These are phyloP conservation scores for Caerostris extrusa DNA, from an alignment of 1,140 invertebrate species.

Conservation along the genomic window DNA sequence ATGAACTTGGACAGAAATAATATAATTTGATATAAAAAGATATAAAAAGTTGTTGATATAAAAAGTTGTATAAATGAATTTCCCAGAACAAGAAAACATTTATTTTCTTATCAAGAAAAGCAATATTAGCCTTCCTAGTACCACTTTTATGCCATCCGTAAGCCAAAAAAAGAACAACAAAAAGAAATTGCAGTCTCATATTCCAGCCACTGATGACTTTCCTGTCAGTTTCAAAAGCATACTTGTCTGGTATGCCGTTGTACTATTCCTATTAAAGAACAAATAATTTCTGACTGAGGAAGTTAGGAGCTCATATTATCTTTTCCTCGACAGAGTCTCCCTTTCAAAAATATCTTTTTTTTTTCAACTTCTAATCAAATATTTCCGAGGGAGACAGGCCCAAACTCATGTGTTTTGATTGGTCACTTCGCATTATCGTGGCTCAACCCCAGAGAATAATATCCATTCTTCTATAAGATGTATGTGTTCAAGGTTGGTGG, in stretches of 20 bases:
- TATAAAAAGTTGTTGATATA: too few relatives aligned
- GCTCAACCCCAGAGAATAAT: background rate
- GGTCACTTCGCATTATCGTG: background rate
- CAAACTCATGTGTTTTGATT: slow-evolving; percentile 13
- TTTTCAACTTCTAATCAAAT: slow-evolving; percentile 3
- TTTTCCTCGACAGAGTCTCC: background rate
- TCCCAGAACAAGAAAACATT: background rate
- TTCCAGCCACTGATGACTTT: background rate
- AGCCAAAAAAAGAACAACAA: background rate
- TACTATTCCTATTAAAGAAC: background rate
- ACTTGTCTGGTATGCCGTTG: background rate
- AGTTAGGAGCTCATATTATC: background rate
- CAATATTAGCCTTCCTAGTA: background rate
- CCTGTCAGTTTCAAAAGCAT: background rate
- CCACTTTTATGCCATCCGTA: background rate
- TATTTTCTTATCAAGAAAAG: background rate
- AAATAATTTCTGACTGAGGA: slow-evolving; percentile 2
- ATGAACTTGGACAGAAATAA: too few relatives aligned
- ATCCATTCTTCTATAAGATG: slow-evolving; percentile 29
- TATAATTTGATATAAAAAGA: too few relatives aligned
- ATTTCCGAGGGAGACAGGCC: background rate
- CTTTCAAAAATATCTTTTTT: background rate
- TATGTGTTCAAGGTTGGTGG: background rate
- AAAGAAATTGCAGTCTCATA: background rate
- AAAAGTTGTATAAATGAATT: background rate